Evolutionary conservation across 2,888 invertebrate genomes (phyloP).

Genomic region (Torymus auratus): DNA sequence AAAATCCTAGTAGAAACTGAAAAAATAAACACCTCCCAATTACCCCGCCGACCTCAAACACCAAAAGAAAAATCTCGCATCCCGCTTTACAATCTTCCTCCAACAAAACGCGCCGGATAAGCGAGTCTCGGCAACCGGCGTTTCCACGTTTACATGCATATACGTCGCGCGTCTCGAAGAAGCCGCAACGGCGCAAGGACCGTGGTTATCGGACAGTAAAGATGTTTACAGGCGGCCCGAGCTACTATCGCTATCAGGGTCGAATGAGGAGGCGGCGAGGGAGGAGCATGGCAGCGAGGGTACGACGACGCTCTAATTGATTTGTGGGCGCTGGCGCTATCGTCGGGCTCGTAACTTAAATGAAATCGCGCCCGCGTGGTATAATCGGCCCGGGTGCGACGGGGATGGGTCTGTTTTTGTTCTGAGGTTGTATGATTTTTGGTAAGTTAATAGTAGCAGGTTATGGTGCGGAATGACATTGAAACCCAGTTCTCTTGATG

Average conservation of each 20-base stretch:
- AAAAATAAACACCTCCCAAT: no score
- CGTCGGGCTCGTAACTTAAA: conserved; percentile 56
- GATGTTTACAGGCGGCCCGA: conserved; percentile 73
- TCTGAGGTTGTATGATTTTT: no score
- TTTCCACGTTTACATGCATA: conserved; percentile 17
- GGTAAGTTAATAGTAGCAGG: no score
- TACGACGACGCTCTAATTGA: conserved; percentile 71
- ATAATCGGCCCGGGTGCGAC: conserved; percentile 9
- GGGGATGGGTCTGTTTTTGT: background rate
- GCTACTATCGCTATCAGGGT: conserved; percentile 71
- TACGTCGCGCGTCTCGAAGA: background rate
- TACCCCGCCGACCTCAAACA: background rate
- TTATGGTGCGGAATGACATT: no score
- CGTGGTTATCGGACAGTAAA: conserved; percentile 73
- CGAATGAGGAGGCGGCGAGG: conserved; percentile 58
- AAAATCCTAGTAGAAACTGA: no score
- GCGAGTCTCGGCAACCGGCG: background rate
- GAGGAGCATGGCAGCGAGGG: background rate
- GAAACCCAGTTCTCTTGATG: no score
- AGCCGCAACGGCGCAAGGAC: background rate
- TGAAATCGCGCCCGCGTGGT: conserved; percentile 35
- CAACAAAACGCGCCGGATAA: conserved; percentile 47
- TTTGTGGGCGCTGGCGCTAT: conserved; percentile 69
- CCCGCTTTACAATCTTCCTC: conserved; percentile 1
- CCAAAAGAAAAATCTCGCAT: conserved; percentile 7